Evolutionary conservation across 2,888 invertebrate genomes (phyloP), one percentile per base, ranked within the genome.

Genomic region (Tenthredo livida): DNA sequence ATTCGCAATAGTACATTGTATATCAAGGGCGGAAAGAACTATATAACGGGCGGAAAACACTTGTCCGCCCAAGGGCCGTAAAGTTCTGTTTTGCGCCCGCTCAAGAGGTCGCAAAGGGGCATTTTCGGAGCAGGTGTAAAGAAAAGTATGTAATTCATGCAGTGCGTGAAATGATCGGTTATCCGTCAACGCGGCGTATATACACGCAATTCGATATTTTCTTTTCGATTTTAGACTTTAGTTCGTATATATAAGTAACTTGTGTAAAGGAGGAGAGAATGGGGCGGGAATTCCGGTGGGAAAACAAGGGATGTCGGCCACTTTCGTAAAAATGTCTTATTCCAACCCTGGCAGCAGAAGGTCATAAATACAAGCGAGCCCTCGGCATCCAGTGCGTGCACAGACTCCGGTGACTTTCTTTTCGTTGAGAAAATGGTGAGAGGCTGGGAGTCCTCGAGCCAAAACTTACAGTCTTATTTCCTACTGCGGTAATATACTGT

Each of bases 281-380:
- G 70, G 12, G 70, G 70, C 40, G 37, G 70, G 40, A 70, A 70
- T 33, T n/a, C 70, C 70, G 10, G 6, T 70, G 70, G 40, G 70
- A 70, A 70, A 70, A 33, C 70, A 70, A 70, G 70, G 33, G 70
- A 37, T 70, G 70, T 70, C 70, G 70, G 40, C 25, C 70, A 70
- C 70, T 70, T 70, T 70, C 37, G 70, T 70, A 70, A 70, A 70
- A 70, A 70, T 37, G 70, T 70, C 70, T 70, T 70, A 70, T 70
- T 70, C 70, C 70, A 70, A 70, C 17, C 33, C n/a, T 33, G 37
- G 70, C 33, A 70, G n/a, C 37, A n/a, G 33, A 70, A 70, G n/a
- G 70, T 40, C 70, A 37, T 70, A 70, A 70, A 70, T 70, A 70
- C 37, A 70, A 17, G 37, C 37, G 70, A 33, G 70, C 70, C 70